Percentiles rank a stretch among this genome's conserved stretches.
Evolutionary conservation across 2,113 vertebrate genomes (phyloP).

Genomic region (Nothocercus julius): DNA sequence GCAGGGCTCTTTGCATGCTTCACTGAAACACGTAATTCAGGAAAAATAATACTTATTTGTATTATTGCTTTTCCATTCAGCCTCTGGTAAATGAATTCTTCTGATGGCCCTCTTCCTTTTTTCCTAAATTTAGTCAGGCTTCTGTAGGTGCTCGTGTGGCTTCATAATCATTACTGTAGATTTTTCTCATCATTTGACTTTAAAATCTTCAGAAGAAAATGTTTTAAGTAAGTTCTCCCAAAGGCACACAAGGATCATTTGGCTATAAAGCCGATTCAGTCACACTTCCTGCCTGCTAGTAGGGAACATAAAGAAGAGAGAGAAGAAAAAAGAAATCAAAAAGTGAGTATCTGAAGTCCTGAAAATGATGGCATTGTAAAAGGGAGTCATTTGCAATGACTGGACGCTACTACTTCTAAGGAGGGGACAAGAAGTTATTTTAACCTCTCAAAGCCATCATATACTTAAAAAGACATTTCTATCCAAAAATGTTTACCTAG

Average conservation of each 20-base stretch:
- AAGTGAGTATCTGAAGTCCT: background rate
- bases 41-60: background rate
- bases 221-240: background rate
- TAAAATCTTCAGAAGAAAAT: background rate
- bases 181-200: background rate
- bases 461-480: background rate
- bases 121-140: background rate
- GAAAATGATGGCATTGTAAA: background rate
- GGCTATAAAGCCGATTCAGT: background rate
- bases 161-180: background rate
- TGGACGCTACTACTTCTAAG: background rate
- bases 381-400: background rate
- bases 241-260: background rate
- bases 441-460: background rate
- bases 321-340: background rate
- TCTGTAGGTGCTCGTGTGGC: background rate
- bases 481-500: background rate
- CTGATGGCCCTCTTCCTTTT: background rate
- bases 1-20: background rate
- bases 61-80: background rate
- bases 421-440: background rate
- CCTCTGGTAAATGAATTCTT: background rate
- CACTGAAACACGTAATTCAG: background rate
- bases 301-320: background rate
- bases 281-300: background rate